These are phyloP conservation scores for Podiceps cristatus DNA, from an alignment of 2,113 vertebrate species.

Conservation along the genomic window DNA sequence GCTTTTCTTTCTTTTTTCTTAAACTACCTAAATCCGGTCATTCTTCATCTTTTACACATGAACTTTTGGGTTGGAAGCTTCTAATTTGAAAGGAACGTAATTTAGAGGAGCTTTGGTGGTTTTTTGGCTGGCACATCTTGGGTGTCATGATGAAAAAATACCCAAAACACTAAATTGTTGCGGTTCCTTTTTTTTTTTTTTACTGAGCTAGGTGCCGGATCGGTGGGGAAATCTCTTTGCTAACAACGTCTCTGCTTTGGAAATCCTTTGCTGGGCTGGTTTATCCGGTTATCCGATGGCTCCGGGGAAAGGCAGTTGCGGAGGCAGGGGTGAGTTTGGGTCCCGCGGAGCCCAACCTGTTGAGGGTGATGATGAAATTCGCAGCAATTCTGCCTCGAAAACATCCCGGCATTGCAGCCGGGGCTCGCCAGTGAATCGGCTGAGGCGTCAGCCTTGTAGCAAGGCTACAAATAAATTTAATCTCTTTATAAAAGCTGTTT, in stretches of 20 bases:
- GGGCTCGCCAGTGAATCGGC: too few relatives aligned
- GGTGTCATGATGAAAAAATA: not conserved
- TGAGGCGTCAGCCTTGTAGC: not conserved
- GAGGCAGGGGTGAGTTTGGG: not conserved
- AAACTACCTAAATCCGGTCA: not conserved
- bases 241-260: not conserved
- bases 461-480: not conserved
- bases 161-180: not conserved
- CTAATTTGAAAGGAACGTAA: not conserved
- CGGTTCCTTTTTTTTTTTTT: not conserved
- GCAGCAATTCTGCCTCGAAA: not conserved
- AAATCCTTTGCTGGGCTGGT: not conserved
- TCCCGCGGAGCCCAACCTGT: not conserved
- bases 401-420: not conserved
- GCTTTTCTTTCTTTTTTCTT: not conserved
- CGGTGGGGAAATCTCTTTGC: fast-evolving
- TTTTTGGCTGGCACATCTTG: not conserved
- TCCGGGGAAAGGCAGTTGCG: not conserved
- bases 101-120: not conserved
- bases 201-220: fast-evolving
- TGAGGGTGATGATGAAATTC: not conserved
- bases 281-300: not conserved
- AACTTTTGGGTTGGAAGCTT: not conserved
- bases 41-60: fast-evolving
- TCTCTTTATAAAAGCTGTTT: not conserved